Evolutionary conservation across 2,797 vertebrate genomes (phyloP).

Genomic region (Botia kubotai): DNA sequence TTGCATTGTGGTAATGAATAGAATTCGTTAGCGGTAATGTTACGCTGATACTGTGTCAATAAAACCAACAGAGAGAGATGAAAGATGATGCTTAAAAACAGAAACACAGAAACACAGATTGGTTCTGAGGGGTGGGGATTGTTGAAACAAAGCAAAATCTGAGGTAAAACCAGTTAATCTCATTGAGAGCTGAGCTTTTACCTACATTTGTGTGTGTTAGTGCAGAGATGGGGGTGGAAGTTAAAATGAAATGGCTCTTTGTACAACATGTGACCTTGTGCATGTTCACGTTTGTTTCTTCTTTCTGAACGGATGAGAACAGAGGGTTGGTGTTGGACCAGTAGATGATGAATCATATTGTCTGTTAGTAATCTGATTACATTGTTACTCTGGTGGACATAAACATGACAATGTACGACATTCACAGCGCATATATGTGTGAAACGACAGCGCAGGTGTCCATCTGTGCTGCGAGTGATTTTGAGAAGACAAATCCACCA

Average conservation of each 20-base stretch:
- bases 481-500: background rate
- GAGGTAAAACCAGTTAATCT: constrained; percentile 48
- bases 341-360: background rate
- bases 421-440: background rate
- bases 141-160: constrained; percentile 11
- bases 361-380: constrained; percentile 44
- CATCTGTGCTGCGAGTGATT: background rate
- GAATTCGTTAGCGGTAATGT: background rate
- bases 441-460: constrained; percentile 21
- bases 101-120: constrained; percentile 18
- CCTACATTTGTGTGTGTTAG: background rate
- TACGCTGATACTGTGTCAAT: background rate
- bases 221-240: background rate
- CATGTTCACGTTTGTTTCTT: background rate
- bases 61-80: constrained; percentile 1
- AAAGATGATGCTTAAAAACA: background rate
- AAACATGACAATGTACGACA: background rate
- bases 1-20: too few relatives aligned
- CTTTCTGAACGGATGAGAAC: background rate
- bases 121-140: constrained; percentile 30
- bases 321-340: constrained; percentile 7
- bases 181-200: constrained; percentile 32
- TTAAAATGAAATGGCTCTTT: background rate
- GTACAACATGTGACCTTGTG: background rate
- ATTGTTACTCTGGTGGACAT: constrained; percentile 1